These are phyloP conservation scores for Phyllopteryx taeniolatus DNA, from an alignment of 2,113 vertebrate genomes.

Conservation along the genomic window DNA sequence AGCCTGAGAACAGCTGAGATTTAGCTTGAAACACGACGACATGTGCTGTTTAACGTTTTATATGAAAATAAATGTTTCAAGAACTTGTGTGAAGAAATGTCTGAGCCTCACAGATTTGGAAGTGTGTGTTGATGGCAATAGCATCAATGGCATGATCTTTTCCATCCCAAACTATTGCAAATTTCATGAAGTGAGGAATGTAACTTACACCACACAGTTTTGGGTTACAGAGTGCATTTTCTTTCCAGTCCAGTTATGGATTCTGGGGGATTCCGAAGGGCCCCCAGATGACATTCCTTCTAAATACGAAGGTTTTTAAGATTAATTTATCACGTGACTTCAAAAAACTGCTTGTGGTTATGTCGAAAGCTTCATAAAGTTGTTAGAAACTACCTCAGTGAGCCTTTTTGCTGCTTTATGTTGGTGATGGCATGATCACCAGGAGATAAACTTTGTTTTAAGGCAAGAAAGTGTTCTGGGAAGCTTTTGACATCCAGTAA, in stretches of 20 bases:
- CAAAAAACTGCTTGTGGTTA: not conserved
- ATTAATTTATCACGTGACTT: not conserved
- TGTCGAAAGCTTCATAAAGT: not conserved
- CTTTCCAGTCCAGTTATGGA: not conserved
- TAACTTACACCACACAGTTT: not conserved
- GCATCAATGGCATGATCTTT: not conserved
- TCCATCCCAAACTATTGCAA: not conserved
- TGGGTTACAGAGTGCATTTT: not conserved
- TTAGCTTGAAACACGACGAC: slow-evolving; percentile 7
- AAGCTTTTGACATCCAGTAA: not conserved
- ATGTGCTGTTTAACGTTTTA: not conserved
- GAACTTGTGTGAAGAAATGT: not conserved
- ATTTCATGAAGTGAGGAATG: slow-evolving; percentile 1
- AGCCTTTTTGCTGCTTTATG: not conserved
- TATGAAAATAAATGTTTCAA: not conserved
- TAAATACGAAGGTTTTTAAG: not conserved
- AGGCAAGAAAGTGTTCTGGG: not conserved
- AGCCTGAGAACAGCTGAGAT: slow-evolving; percentile 16
- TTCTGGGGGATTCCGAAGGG: not conserved
- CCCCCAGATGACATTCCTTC: slow-evolving; percentile 7
- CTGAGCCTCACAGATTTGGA: not conserved
- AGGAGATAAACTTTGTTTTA: not conserved
- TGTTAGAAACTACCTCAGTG: not conserved
- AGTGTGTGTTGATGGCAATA: not conserved
- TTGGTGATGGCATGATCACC: not conserved